A percentile compares a stretch with the other conserved stretches of the same genome.
These are phyloP conservation scores for Patiria pectinifera DNA, from an alignment of 53 echinoderm and acorn worm species.

Conservation along the genomic window DNA sequence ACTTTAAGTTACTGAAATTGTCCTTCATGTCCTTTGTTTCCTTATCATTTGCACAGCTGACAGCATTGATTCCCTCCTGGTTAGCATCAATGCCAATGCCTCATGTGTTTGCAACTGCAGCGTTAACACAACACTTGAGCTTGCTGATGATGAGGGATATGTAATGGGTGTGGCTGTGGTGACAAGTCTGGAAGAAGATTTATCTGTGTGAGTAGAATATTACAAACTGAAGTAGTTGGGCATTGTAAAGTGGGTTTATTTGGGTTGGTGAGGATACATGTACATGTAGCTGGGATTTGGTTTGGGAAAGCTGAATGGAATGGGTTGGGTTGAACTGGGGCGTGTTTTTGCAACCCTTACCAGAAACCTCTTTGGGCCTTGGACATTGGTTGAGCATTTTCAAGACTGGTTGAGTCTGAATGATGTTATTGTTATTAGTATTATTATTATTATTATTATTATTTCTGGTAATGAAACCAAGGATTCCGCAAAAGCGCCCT, in stretches of 20 bases:
- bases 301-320: too few species aligned
- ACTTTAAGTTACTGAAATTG: neutral
- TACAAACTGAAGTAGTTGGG: neutral
- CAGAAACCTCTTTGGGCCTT: too few species aligned
- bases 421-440: too few species aligned
- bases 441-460: too few species aligned
- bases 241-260: too few species aligned
- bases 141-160: slow-evolving; percentile 18
- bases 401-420: too few species aligned
- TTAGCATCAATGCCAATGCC: slow-evolving; percentile 42
- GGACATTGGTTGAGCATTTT: too few species aligned
- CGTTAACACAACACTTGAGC: neutral
- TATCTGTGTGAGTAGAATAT: slow-evolving; percentile 24
- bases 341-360: too few species aligned
- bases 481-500: too few species aligned
- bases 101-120: slow-evolving; percentile 64
- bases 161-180: slow-evolving; percentile 53
- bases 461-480: too few species aligned
- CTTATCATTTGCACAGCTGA: slow-evolving; percentile 8
- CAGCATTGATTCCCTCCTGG: neutral
- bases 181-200: neutral
- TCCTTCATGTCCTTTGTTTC: neutral
- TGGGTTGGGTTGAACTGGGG: neutral
- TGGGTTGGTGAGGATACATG: too few species aligned
- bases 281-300: too few species aligned